Evolutionary conservation across 2,797 vertebrate genomes (phyloP), one percentile per base, ranked within the genome.

Genomic region (Bucorvus abyssinicus): DNA sequence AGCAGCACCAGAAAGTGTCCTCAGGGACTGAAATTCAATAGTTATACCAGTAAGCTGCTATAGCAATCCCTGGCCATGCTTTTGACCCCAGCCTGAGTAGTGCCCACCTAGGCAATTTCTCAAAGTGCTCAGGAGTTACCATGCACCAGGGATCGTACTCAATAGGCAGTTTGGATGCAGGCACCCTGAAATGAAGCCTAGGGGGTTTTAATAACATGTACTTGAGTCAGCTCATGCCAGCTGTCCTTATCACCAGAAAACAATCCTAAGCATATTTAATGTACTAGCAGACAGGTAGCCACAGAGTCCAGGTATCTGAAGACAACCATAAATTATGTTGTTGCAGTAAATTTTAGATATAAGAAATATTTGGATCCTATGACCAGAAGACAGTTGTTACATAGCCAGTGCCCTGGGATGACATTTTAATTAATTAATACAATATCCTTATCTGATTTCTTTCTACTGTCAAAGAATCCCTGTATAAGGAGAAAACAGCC

Each of bases 241-340:
- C n/a, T 73, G 38, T 55, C 78, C 61, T 95, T 87, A 93, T 94
- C 70, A 82, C 9, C 36, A 77, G 60, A 83, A 92, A 92, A 49
- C n/a, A 82, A 91, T 19, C 44, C 27, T 40, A 47, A 50, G 44
- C 40, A 14, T 14, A 88, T 56, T 84, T 30, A 56, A 42, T 53
- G 18, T 49, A 12, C 40, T 40, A 45, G 24, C 23, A 9, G 13
- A 27, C 7, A 74, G 22, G 42, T 49, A 67, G 36, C 9, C 63
- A 65, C 5, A 14, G 17, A 67, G 23, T 30, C 13, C 82, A 73
- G 19, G 16, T 80, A 22, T 40, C 76, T 56, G 29, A 83, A 83
- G n/a, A 76, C 7, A 59, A 76, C 57, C 11, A 61, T 18, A 65
- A 82, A 74, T 59, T 56, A 60, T 49, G 30, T 47, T 26, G 18